Base-by-base conservation (phyloP, 2,888 invertebrate species). In the Apamea crenata region DNA sequence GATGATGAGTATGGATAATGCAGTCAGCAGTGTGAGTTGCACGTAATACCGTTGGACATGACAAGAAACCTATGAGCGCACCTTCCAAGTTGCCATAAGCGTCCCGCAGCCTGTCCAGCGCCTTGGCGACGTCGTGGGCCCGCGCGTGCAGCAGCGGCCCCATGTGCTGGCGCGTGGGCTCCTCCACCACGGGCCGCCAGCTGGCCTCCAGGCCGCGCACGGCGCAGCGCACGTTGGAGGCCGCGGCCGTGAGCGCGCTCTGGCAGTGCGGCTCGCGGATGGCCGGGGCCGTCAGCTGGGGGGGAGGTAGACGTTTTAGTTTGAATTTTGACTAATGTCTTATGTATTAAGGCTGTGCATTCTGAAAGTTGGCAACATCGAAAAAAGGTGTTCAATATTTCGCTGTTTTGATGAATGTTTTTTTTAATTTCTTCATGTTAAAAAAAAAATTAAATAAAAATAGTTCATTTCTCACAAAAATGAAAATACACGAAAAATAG, bases 241-340 rank as follows among this genome's bases (percentile, higher is more conserved):
- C 89, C 0, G 95, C 92, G 0, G 94, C 95, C 0, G 93, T 90
- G 3, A 96, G 87, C 0, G 96, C 96, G 56, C 95, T 96, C 69
- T 93, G 95, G 84, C 96, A 96, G 90, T 95, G 96, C 0, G 95
- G 93, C 88, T 96, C 95, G 59, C 91, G 90, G 78, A 96, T 94
- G 0, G 94, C 94, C 0, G 95, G 93, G 0, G 95, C 94, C 25
- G 95, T 94, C 0, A 96, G 81, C 96, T 96, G n/a, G 25, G 12
- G 3, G 25, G 10, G 16, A 7, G 50, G 4, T 10, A 1, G 4
- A 56, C n/a, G n/a, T 4, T 56, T n/a, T 3, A 25, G 0, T 56
- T 12, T 25, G 25, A 36, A 2, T 12, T 10, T 53, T 53, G 2
- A 21, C 21, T 47, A 47, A 2, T 21, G 2, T 21, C 21, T 18